phyloP scores from a whole-genome alignment of 2,797 vertebrate species.

The Urophycis tenuis region DNA sequence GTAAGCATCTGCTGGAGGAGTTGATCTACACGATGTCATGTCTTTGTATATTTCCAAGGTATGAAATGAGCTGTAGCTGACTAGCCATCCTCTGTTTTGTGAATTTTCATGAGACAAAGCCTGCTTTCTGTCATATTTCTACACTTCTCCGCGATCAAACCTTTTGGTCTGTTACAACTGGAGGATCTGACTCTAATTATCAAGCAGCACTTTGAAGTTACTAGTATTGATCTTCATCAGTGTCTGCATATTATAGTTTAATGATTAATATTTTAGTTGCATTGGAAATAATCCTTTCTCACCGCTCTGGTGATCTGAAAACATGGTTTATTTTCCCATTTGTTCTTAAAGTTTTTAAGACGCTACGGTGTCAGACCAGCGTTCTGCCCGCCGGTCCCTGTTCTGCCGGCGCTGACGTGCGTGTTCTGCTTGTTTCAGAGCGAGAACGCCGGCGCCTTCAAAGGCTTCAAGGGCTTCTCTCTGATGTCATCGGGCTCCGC shows the following conservation, averaged over 20 bases:
- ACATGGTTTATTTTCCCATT: not conserved
- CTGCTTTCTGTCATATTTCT: no score
- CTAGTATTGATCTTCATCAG: not conserved
- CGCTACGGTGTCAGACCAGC: not conserved
- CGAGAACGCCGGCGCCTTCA: conserved; percentile 60
- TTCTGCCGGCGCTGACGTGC: no score
- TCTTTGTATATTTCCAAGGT: not conserved
- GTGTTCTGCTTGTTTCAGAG: conserved; percentile 41
- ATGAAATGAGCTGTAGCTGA: not conserved
- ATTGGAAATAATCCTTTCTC: not conserved
- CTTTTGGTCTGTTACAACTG: no score
- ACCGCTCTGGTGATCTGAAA: not conserved
- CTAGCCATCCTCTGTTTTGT: no score
- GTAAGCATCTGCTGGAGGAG: no score
- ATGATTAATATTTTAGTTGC: not conserved
- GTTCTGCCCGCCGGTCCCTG: no score
- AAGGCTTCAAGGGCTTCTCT: conserved; percentile 70
- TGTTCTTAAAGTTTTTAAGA: no score
- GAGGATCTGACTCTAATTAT: no score
- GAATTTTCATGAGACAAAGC: no score
- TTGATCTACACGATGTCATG: not conserved
- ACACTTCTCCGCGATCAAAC: no score
- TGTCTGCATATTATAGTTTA: no score
- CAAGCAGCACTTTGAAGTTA: not conserved
- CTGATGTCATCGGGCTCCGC: conserved; percentile 16